A percentile compares a stretch with the other conserved stretches of the same genome.
These are phyloP conservation scores for Mormyrus iriodes DNA, from an alignment of 2,113 vertebrate species.

Conservation along the genomic window DNA sequence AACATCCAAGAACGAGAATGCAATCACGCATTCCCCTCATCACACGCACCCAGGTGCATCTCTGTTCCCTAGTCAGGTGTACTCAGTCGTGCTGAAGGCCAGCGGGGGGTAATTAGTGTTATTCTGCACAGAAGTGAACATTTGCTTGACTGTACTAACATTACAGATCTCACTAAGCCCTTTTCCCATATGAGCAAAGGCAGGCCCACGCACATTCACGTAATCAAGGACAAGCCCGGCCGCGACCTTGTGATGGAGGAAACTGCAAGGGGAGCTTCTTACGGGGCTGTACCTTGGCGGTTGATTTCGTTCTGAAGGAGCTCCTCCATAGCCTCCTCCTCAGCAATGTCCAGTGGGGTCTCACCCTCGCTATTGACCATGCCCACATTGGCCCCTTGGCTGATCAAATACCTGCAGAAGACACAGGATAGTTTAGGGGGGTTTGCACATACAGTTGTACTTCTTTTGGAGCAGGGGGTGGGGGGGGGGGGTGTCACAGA, in stretches of 20 bases:
- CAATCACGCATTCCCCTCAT: neutral
- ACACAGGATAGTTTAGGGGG: neutral
- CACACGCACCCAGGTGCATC: neutral
- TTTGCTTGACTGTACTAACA: neutral
- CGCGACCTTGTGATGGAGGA: neutral
- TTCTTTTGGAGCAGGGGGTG: neutral
- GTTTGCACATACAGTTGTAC: neutral
- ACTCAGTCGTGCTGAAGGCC: neutral
- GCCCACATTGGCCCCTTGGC: constrained; percentile 86
- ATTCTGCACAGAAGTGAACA: neutral
- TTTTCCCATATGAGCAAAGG: neutral
- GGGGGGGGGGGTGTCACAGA: neutral
- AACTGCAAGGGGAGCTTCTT: neutral
- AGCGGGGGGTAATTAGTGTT: neutral
- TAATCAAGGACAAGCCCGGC: neutral
- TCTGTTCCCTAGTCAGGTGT: neutral
- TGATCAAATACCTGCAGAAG: constrained; percentile 86
- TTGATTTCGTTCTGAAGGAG: constrained; percentile 97
- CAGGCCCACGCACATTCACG: neutral
- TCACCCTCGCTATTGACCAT: constrained; percentile 98
- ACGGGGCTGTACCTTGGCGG: constrained; percentile 75
- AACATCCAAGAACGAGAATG: neutral
- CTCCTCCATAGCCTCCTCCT: constrained; percentile 97
- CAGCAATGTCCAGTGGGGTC: constrained; percentile 93
- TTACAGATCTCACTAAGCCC: neutral